Evolutionary conservation across 2,888 invertebrate species (phyloP).

Genomic region (Drosophila acutilabella): DNA sequence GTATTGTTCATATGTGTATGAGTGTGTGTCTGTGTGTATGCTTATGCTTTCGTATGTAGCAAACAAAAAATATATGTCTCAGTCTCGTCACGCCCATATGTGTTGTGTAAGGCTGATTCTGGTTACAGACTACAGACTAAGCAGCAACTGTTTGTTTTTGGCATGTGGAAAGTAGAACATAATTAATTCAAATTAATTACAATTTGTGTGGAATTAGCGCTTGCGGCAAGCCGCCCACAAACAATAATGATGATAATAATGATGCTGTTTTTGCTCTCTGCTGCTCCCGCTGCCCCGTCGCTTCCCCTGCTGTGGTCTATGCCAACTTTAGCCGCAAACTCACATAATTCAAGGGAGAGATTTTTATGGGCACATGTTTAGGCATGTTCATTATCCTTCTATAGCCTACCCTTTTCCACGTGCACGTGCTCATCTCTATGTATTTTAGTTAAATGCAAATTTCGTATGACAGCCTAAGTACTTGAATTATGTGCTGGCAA

Average conservation of each 20-base stretch:
- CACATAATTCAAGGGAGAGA: conserved; percentile 38
- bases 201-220: conserved; percentile 80
- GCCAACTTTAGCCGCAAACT: conserved; percentile 38
- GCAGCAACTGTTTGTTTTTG: conserved; percentile 61
- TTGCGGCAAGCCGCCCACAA: conserved; percentile 62
- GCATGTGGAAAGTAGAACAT: conserved; percentile 78
- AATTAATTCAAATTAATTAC: conserved; percentile 83
- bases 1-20: conserved; percentile 16
- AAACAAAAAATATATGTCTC: conserved; percentile 55
- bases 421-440: conserved; percentile 16
- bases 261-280: conserved; percentile 12
- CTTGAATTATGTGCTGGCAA: conserved; percentile 44
- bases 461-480: conserved; percentile 22
- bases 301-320: conserved; percentile 24
- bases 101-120: conserved; percentile 26
- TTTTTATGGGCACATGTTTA: conserved; percentile 51
- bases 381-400: conserved; percentile 17
- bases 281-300: not conserved
- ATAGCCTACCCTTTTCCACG: not conserved
- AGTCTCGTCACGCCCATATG: conserved; percentile 39
- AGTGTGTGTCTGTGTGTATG: conserved; percentile 11
- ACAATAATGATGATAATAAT: conserved; percentile 29
- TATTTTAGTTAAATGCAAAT: conserved; percentile 42
- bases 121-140: conserved; percentile 12
- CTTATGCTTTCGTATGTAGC: conserved; percentile 35